Conservation (phyloP, 1,140 invertebrate genomes). For the Bombus consobrinus region DNA sequence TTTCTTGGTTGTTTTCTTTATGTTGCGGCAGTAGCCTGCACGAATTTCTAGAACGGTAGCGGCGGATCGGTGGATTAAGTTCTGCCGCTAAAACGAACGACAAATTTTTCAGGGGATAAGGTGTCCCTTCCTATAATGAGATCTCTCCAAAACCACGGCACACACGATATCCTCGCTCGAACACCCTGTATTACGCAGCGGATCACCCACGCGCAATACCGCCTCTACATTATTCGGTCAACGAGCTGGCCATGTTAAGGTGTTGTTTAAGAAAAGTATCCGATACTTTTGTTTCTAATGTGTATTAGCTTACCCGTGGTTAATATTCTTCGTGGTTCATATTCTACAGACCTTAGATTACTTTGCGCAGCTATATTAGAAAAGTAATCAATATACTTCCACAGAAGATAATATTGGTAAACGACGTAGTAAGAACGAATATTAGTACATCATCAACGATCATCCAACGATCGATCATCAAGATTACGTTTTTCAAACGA, state of each 20-base stretch:
- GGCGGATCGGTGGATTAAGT: constrained; percentile 63
- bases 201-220: constrained; percentile 61
- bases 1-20: constrained; percentile 43
- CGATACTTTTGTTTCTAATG: neutral
- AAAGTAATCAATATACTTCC: neutral
- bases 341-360: neutral
- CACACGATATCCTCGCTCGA: constrained; percentile 59
- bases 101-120: constrained; percentile 68
- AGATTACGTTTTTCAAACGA: neutral
- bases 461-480: neutral
- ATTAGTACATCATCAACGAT: neutral
- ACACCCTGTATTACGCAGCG: constrained; percentile 67
- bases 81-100: constrained; percentile 54
- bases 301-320: neutral
- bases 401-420: neutral
- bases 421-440: neutral
- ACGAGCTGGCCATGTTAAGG: constrained; percentile 11
- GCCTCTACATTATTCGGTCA: constrained; percentile 28
- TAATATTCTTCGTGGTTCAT: neutral
- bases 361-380: neutral
- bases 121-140: constrained; percentile 59
- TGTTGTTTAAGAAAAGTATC: neutral
- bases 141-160: constrained; percentile 27
- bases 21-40: constrained; percentile 14
- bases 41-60: constrained; percentile 65